These are phyloP conservation scores for Chloropsis cyanopogon DNA, from an alignment of 2,113 vertebrate genomes.

Conservation along the genomic window DNA sequence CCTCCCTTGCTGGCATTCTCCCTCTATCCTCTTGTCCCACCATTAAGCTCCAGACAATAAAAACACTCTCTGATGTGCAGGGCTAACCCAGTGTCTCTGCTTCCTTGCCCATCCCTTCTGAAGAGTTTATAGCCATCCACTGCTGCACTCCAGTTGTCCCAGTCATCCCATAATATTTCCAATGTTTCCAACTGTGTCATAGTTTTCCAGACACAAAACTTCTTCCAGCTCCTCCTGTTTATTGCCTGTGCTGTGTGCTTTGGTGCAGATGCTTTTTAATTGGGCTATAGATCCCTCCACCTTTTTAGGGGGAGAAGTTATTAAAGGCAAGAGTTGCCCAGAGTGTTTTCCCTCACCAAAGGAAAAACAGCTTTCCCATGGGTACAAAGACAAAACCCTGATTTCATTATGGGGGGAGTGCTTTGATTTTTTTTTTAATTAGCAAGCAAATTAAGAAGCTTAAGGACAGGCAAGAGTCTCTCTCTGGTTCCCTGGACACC, in stretches of 20 bases:
- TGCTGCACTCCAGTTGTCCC: background rate
- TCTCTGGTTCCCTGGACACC: background rate
- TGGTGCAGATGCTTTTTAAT: background rate
- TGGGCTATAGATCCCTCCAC: background rate
- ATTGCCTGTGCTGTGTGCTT: background rate
- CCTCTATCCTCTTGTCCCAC: background rate
- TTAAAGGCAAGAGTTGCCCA: background rate
- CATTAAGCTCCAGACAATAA: background rate
- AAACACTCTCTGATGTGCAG: background rate
- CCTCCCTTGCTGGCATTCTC: background rate
- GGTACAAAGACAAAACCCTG: background rate
- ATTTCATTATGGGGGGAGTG: background rate
- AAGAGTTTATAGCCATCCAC: background rate
- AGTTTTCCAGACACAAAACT: background rate
- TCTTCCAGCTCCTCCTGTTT: background rate
- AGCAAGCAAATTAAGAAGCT: background rate
- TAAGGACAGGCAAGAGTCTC: background rate
- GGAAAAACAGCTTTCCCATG: background rate
- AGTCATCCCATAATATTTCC: background rate
- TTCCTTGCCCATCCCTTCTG: background rate
- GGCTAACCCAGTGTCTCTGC: background rate
- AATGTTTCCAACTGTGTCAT: background rate
- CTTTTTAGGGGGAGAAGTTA: background rate
- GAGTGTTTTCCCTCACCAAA: background rate
- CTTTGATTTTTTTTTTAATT: conserved; percentile 24